phyloP scores from a whole-genome alignment of 35 echinoderm and acorn worm species.

The Heliocidaris erythrogramma region DNA sequence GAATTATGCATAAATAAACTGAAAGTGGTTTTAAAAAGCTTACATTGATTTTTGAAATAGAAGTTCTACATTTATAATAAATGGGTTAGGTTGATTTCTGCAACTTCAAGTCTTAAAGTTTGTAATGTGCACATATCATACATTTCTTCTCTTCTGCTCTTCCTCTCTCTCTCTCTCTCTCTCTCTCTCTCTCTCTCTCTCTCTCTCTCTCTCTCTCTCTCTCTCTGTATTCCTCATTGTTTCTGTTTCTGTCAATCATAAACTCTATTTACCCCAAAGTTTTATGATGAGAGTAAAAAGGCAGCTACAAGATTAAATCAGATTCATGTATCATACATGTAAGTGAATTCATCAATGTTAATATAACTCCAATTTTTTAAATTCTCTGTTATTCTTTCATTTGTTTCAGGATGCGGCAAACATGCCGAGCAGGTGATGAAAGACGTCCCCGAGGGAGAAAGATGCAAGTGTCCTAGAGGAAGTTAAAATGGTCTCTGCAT shows the following conservation, averaged over 20 bases:
- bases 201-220: background rate
- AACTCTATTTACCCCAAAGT: background rate
- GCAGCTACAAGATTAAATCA: too few species aligned
- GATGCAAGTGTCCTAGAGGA: constrained; percentile 50
- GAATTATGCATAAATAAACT: too few species aligned
- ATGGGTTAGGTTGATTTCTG: background rate
- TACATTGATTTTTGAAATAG: background rate
- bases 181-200: background rate
- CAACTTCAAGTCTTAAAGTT: background rate
- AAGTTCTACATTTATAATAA: background rate
- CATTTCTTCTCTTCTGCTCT: too few species aligned
- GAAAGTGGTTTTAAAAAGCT: background rate
- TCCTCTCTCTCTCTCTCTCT: background rate
- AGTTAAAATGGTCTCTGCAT: background rate
- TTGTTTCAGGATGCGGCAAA: constrained; percentile 52
- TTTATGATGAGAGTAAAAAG: background rate
- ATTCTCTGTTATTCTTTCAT: background rate
- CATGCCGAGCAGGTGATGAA: constrained; percentile 54
- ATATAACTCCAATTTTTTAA: background rate
- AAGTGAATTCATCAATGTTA: background rate
- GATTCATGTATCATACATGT: background rate
- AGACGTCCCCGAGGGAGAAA: constrained; percentile 43
- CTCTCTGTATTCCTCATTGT: too few species aligned
- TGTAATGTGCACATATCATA: too few species aligned
- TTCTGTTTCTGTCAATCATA: background rate